Conservation (phyloP, 1,140 invertebrate species). For the Papilio xuthus region DNA sequence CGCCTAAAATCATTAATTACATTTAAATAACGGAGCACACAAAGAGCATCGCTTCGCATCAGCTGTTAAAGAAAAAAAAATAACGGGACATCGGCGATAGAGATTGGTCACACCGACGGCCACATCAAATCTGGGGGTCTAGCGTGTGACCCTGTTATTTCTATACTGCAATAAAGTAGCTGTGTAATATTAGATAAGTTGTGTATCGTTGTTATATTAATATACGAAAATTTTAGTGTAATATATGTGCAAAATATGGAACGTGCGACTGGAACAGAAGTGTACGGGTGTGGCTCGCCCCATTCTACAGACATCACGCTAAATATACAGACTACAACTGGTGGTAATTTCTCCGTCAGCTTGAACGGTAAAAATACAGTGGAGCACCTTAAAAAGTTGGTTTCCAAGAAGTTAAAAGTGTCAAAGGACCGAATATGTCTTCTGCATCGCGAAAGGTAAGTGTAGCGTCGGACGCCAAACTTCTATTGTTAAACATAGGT, state of each 20-base stretch:
- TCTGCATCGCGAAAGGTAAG: constrained; percentile 94
- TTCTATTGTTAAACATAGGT: constrained; percentile 80
- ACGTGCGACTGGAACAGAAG: constrained; percentile 78
- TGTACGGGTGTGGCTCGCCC: constrained; percentile 85
- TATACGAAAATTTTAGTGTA: constrained; percentile 72
- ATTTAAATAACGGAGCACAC: constrained; percentile 56
- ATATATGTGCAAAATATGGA: constrained; percentile 80
- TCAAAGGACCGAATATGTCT: constrained; percentile 95
- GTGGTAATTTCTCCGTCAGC: constrained; percentile 92
- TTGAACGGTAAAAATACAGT: constrained; percentile 90
- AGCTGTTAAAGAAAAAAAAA: constrained; percentile 79
- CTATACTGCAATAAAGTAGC: constrained; percentile 79
- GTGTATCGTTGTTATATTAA: constrained; percentile 66
- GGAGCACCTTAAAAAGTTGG: constrained; percentile 93
- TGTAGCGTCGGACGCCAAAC: constrained; percentile 74
- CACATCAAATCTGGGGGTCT: constrained; percentile 81
- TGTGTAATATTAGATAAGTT: constrained; percentile 77
- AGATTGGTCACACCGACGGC: constrained; percentile 79
- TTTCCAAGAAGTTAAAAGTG: constrained; percentile 95
- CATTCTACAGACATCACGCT: constrained; percentile 87
- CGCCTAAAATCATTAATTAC: not conserved
- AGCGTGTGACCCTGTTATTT: constrained; percentile 80
- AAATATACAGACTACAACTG: constrained; percentile 93
- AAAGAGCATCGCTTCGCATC: constrained; percentile 71
- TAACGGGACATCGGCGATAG: constrained; percentile 77